Base-by-base conservation (phyloP, 2,888 invertebrate genomes). In the Drosophila demipolita region DNA sequence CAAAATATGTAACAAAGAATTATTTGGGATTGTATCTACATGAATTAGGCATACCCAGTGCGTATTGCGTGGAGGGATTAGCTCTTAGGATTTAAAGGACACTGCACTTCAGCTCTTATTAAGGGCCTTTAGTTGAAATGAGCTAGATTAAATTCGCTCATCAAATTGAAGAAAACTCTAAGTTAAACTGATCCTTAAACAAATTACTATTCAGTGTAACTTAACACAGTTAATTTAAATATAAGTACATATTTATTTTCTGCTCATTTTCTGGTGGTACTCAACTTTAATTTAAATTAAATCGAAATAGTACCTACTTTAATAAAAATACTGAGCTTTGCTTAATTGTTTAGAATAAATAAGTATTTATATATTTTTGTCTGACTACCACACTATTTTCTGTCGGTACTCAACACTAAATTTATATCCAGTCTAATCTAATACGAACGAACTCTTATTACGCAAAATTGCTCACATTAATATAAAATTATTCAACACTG, bases 11-110 rank as follows among this genome's bases (percentile, higher is more conserved):
- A 38, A n/a, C 33, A 63, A 42, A 33, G n/a, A 48, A 8, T 38
- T n/a, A 32, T 23, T 36, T 35, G 38, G 7, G 26, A 35, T 32
- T 8, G 12, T 57, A n/a, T 26, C 26, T 57, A n/a, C 52, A 17
- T 48, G 53, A 67, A 26, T 63, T 2, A 12, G 2, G 15, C 11
- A 66, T 75, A 80, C 76, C 59, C 76, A 75, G 20, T 42, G 7
- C 5, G 12, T 20, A 11, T 1, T 29, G 35, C 26, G 17, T 15
- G 35, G 9, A 12, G 26, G 38, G 33, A 35, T 48, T 48, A 48
- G 26, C 35, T 48, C 48, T 55, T 55, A 15, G 35, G 54, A 38
- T 38, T 55, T 58, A 15, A 20, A 45, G 32, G 20, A 42, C 32
- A 45, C 20, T 58, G 53, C 23, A 17, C 53, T 54, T 23, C 20